Conservation (phyloP, 2,888 invertebrate species). For the Drosophila seclusa region DNA sequence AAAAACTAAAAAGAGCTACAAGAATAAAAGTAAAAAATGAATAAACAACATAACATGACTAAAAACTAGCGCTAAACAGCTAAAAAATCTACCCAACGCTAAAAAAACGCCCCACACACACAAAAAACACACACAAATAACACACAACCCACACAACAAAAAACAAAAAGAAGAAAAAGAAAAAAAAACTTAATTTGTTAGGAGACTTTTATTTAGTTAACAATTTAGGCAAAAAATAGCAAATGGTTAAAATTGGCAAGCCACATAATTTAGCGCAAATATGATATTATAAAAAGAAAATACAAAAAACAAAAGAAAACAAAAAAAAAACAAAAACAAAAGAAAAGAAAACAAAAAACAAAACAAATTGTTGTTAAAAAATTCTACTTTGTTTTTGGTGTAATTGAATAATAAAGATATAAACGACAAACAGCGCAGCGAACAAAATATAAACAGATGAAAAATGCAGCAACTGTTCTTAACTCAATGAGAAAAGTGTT, state of each 20-base stretch:
- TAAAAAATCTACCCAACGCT: conserved; percentile 73
- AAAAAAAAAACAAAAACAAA: conserved; percentile 13
- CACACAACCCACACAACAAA: conserved; percentile 17
- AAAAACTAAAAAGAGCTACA: conserved; percentile 71
- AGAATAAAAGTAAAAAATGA: conserved; percentile 51
- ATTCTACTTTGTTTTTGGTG: conserved; percentile 67
- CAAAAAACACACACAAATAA: conserved; percentile 19
- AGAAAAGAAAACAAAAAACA: conserved; percentile 15
- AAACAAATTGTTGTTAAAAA: conserved; percentile 64
- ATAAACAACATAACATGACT: conserved; percentile 34
- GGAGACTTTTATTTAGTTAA: conserved; percentile 73
- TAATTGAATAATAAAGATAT: conserved; percentile 67
- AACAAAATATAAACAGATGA: conserved; percentile 68
- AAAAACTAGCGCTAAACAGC: conserved; percentile 53
- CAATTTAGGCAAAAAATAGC: conserved; percentile 68
- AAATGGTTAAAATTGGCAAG: conserved; percentile 66
- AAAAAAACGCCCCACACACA: conserved; percentile 52
- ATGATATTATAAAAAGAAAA: conserved; percentile 59
- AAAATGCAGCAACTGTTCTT: conserved; percentile 62
- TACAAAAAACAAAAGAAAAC: not conserved
- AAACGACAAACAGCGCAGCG: conserved; percentile 83
- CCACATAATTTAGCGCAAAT: conserved; percentile 70
- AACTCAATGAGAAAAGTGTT: conserved; percentile 55
- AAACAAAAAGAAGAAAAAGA: not conserved
- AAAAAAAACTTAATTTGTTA: conserved; percentile 62